Base-by-base conservation (phyloP, 1,140 invertebrate species). In the Ceratosolen solmsi region DNA sequence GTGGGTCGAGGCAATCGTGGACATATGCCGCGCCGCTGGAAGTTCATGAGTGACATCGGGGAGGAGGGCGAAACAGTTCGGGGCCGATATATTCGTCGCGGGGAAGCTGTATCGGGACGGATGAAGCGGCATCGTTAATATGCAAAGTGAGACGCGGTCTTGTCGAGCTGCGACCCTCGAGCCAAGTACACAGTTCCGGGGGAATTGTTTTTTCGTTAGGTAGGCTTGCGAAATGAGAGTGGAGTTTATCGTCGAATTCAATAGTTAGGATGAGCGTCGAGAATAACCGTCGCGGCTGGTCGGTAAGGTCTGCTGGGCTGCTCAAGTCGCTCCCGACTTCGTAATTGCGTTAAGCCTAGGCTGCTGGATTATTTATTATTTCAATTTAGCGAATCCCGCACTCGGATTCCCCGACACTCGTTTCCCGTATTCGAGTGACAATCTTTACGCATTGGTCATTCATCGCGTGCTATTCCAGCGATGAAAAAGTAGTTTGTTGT, bases 1-100 rank as follows among this genome's bases (percentile, higher is more conserved):
- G 82, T 51, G 82, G 71, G 84, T 71, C 70, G 84, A 51, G 85
- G 83, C 85, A 88, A 87, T 88, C 87, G 85, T 83, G 84, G 85
- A 86, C 87, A 86, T 88, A 87, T 88, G 86, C 86, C 83, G 84
- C 83, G 79, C 65, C 79, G 46, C 63, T 84, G 78, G 85, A 87
- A 80, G 85, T 88, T 88, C 86, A 87, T 83, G 86, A 88, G 85
- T 85, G 83, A 87, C 86, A 84, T 54, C 51, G 51, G 11, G 51
- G 51, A 73, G 17, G 54, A 79, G 80, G 88, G 85, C 86, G 86
- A 88, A 84, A 83, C 84, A 76, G 84, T 82, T 79, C 68, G 83
- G 85, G 84, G 82, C 84, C 86, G 86, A 87, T 89, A 86, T 88
- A 83, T 84, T 83, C 72, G 84, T 84, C 79, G 80, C 46, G 76